These are phyloP conservation scores for Actinia equina DNA, from an alignment of 64 coral and sea anemone genomes.

Conservation along the genomic window DNA sequence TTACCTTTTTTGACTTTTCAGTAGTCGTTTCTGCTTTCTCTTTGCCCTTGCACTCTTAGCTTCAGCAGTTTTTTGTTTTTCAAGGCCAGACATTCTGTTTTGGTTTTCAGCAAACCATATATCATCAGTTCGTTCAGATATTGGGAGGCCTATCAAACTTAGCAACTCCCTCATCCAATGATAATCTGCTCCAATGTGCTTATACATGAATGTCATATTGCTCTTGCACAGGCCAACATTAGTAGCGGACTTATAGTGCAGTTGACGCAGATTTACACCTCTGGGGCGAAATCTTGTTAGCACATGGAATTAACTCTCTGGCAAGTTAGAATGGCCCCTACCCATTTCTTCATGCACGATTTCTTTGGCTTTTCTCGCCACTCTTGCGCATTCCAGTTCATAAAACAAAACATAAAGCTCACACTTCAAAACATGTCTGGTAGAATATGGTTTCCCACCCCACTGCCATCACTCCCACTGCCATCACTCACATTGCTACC, in stretches of 20 bases:
- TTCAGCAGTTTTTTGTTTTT: constrained; percentile 10
- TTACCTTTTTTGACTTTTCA: no score
- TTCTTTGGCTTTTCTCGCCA: constrained; percentile 26
- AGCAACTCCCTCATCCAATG: constrained; percentile 37
- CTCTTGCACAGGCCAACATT: neutral
- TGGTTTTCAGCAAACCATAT: constrained; percentile 6
- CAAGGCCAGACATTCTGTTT: neutral
- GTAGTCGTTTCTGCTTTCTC: constrained; percentile 16
- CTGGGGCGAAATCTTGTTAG: constrained; percentile 18
- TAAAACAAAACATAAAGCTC: constrained; percentile 23
- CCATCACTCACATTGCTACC: no score
- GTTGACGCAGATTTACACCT: neutral
- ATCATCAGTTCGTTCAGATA: constrained; percentile 10
- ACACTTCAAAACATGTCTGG: constrained; percentile 11
- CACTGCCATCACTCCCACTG: no score
- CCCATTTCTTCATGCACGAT: constrained; percentile 36
- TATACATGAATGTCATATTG: neutral
- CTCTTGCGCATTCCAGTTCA: constrained; percentile 24
- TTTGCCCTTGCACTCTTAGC: constrained; percentile 23
- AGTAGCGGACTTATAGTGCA: neutral
- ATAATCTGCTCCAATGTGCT: neutral
- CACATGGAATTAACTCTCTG: constrained; percentile 36
- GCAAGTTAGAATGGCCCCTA: constrained; percentile 32
- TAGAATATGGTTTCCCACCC: no score
- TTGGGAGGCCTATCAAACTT: neutral